A percentile compares a stretch with the other conserved stretches of the same genome.
Conservation (phyloP, 2,888 invertebrate genomes). For the Gortyna flavago region DNA sequence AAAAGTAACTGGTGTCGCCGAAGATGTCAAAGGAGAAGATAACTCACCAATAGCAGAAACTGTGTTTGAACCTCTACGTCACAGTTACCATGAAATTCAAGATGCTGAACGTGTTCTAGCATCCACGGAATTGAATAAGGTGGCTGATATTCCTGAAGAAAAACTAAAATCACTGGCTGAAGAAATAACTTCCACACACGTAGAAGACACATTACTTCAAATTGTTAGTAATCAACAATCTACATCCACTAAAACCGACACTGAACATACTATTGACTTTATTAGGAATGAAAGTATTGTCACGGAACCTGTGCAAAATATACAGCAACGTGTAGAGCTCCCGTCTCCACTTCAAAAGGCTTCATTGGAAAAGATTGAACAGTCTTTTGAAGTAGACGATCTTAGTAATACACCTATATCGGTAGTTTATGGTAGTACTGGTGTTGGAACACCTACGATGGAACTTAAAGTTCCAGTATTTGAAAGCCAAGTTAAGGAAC, state of each 20-base stretch:
- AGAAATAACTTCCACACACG: slow-evolving; percentile 20
- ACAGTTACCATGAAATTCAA: slow-evolving; percentile 75
- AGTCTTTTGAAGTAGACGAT: slow-evolving; percentile 76
- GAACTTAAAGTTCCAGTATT: slow-evolving; percentile 37
- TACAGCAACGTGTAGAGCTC: slow-evolving; percentile 16
- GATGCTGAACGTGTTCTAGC: slow-evolving; percentile 73
- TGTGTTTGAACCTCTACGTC: slow-evolving; percentile 65
- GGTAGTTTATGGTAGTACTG: slow-evolving; percentile 69
- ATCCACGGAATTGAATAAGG: slow-evolving; percentile 34
- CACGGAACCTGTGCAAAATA: slow-evolving; percentile 14
- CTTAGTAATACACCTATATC: slow-evolving; percentile 73
- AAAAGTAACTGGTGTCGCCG: background rate
- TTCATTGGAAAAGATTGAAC: slow-evolving; percentile 64
- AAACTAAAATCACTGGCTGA: slow-evolving; percentile 17
- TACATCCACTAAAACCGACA: slow-evolving; percentile 45
- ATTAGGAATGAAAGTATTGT: slow-evolving; percentile 56
- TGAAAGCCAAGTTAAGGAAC: slow-evolving; percentile 22
- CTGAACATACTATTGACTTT: slow-evolving; percentile 54
- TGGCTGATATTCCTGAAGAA: slow-evolving; percentile 1
- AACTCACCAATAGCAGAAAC: slow-evolving; percentile 1
- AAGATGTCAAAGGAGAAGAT: slow-evolving; percentile 13
- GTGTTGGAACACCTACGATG: slow-evolving; percentile 56
- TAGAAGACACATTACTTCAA: slow-evolving; percentile 34
- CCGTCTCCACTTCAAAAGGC: slow-evolving; percentile 30
- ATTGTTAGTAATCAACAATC: slow-evolving; percentile 4